These are phyloP conservation scores for Lasius platythorax DNA, from an alignment of 2,888 invertebrate genomes.

Conservation along the genomic window DNA sequence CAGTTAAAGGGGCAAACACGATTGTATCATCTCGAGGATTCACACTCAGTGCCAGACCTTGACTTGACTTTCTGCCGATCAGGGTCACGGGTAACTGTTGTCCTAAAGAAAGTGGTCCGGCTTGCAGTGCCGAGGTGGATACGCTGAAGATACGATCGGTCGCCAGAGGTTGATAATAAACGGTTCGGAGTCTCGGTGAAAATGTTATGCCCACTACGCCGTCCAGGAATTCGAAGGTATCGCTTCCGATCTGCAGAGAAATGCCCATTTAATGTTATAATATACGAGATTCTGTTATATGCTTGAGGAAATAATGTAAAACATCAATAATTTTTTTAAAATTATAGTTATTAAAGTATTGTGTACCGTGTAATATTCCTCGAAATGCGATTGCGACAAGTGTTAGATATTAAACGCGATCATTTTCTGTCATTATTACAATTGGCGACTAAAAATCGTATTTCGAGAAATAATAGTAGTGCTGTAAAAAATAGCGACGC, in stretches of 20 bases:
- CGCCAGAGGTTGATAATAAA: constrained; percentile 92
- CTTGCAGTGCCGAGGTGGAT: constrained; percentile 90
- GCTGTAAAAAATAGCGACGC: neutral
- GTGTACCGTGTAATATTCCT: neutral
- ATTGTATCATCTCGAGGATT: constrained; percentile 92
- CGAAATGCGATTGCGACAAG: neutral
- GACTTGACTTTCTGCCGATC: constrained; percentile 94
- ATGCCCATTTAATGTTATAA: neutral
- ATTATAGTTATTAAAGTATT: neutral
- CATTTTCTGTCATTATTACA: neutral
- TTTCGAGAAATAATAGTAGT: neutral
- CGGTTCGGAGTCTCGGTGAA: constrained; percentile 88
- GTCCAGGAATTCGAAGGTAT: constrained; percentile 91
- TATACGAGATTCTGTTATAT: neutral
- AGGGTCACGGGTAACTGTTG: constrained; percentile 91
- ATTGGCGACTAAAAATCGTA: neutral
- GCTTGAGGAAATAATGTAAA: neutral
- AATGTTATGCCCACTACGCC: constrained; percentile 91
- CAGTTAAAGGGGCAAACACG: constrained; percentile 92
- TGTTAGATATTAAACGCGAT: neutral
- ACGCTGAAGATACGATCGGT: constrained; percentile 93
- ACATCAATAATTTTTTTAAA: neutral
- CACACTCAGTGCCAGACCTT: constrained; percentile 92
- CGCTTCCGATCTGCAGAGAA: constrained; percentile 88
- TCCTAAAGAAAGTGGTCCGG: constrained; percentile 91